phyloP scores from a whole-genome alignment of 64 coral and sea anemone species.

The Orbicella faveolata region DNA sequence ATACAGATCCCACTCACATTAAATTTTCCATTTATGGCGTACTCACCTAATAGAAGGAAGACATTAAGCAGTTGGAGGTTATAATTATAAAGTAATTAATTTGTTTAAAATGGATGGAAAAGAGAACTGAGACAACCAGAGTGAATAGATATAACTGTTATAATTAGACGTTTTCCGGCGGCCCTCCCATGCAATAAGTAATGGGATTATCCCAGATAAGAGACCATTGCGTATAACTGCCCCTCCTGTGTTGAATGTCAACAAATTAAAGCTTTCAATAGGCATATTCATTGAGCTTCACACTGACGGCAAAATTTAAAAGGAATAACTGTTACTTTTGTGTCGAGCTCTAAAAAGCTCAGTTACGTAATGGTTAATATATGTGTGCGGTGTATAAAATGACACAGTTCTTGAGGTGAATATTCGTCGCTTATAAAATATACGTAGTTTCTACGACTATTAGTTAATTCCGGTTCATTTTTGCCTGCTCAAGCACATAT shows the following conservation, averaged over 20 bases:
- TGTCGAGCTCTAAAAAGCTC: background rate
- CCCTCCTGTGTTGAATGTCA: slow-evolving; percentile 27
- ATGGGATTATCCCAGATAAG: slow-evolving; percentile 30
- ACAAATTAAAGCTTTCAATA: slow-evolving; percentile 29
- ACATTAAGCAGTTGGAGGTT: background rate
- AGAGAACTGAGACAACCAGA: background rate
- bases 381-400: background rate
- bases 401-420: background rate
- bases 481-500: too few relatives aligned
- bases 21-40: background rate
- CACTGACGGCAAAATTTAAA: background rate
- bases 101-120: background rate
- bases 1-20: background rate
- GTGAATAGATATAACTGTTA: background rate
- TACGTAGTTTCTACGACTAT: background rate
- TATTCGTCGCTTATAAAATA: background rate
- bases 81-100: background rate
- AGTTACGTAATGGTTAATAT: background rate
- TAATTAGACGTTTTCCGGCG: background rate
- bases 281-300: background rate
- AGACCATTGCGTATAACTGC: background rate
- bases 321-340: background rate
- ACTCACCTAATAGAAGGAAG: background rate
- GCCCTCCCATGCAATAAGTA: background rate
- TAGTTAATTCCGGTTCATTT: background rate